Conservation (phyloP, 2,113 vertebrate genomes). For the Brachypodius melanocephalos region DNA sequence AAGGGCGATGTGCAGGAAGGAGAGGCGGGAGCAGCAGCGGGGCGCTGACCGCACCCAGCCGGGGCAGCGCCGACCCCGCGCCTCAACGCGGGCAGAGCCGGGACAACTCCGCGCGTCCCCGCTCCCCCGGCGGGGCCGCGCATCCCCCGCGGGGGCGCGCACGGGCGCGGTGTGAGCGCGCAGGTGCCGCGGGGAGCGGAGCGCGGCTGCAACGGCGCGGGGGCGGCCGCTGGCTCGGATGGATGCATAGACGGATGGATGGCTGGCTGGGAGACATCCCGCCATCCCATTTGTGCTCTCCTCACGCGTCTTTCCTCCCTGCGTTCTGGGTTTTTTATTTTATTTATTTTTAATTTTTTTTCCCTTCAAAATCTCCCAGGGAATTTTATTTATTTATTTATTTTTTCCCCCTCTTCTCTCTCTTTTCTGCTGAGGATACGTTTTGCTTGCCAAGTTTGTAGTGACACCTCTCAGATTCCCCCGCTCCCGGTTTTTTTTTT, state of each 20-base stretch:
- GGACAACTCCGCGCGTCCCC: neutral
- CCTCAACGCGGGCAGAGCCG: accelerated
- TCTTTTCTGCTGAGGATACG: slow-evolving; percentile 56
- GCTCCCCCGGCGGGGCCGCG: neutral
- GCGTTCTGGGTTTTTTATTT: neutral
- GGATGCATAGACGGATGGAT: neutral
- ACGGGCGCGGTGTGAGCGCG: neutral
- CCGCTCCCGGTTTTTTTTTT: neutral
- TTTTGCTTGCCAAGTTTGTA: slow-evolving; percentile 74
- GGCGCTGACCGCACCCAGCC: accelerated
- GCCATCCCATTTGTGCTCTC: slow-evolving; percentile 9
- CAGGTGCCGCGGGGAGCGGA: slow-evolving; percentile 29
- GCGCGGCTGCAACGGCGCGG: neutral
- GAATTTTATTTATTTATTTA: slow-evolving; percentile 10
- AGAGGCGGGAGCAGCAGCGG: neutral
- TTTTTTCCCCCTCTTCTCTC: neutral
- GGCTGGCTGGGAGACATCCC: neutral
- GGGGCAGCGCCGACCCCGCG: accelerated
- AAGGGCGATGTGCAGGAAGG: too few species aligned
- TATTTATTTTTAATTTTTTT: neutral
- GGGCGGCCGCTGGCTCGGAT: slow-evolving; percentile 46
- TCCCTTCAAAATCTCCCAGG: neutral
- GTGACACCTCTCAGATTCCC: slow-evolving; percentile 57
- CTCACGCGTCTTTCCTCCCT: neutral
- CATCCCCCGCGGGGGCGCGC: neutral